phyloP scores from a whole-genome alignment of 2,797 vertebrate species.

The Schizopygopsis pylzovi region DNA sequence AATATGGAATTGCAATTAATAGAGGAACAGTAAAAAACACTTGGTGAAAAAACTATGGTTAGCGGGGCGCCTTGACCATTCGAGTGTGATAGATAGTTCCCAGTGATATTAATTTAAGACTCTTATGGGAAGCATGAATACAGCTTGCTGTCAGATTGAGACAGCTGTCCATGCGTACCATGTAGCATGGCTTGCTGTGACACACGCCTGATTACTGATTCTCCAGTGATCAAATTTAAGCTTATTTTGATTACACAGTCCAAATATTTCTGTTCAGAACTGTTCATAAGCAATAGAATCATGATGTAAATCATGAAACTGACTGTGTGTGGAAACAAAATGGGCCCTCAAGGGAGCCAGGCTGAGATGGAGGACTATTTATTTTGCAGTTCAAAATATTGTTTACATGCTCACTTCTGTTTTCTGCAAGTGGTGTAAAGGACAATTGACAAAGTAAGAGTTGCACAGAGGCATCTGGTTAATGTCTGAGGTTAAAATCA shows the following conservation, averaged over 20 bases:
- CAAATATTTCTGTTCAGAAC: conserved; percentile 8
- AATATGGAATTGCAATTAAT: conserved; percentile 60
- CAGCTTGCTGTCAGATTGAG: conserved; percentile 19
- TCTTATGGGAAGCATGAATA: conserved; percentile 17
- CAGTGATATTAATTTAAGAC: conserved; percentile 45
- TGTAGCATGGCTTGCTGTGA: neutral
- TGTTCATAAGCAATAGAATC: conserved; percentile 18
- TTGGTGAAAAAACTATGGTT: conserved; percentile 9
- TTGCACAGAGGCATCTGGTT: neutral
- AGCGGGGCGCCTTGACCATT: neutral
- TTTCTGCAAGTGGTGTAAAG: neutral
- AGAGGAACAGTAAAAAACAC: conserved; percentile 26
- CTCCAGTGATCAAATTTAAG: neutral
- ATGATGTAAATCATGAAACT: conserved; percentile 38
- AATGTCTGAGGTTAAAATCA: conserved; percentile 1
- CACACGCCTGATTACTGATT: conserved; percentile 10
- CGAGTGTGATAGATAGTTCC: conserved; percentile 43
- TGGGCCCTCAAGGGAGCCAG: conserved; percentile 2
- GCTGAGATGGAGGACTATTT: conserved; percentile 42
- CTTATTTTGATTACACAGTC: conserved; percentile 15
- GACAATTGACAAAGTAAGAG: neutral
- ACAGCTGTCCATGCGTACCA: conserved; percentile 22
- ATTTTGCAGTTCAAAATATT: conserved; percentile 31
- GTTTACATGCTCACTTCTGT: conserved; percentile 29
- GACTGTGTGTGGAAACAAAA: conserved; percentile 28